A percentile compares a stretch with the other conserved stretches of the same genome.
Evolutionary conservation across 2,113 vertebrate species (phyloP).

Genomic region (Alouatta palliata): DNA sequence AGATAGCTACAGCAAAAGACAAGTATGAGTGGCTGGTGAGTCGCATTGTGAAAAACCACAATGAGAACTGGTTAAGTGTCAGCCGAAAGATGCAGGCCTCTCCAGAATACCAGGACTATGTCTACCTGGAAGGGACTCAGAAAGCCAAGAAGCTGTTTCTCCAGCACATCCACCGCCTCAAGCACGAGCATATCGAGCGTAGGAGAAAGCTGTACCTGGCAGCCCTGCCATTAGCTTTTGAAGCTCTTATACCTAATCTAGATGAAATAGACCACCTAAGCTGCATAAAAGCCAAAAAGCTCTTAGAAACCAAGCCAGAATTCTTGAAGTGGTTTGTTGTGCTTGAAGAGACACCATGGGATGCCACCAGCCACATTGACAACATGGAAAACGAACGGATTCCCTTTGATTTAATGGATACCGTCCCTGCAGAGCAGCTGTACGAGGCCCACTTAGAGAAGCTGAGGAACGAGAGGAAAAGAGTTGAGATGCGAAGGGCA

Average conservation of each 20-base stretch:
- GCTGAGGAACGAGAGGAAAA: slow-evolving; percentile 90
- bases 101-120: slow-evolving; percentile 93
- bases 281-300: slow-evolving; percentile 91
- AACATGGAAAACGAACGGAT: slow-evolving; percentile 91
- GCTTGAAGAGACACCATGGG: slow-evolving; percentile 96
- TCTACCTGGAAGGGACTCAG: slow-evolving; percentile 94
- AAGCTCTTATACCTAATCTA: slow-evolving; percentile 90
- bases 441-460: slow-evolving; percentile 93
- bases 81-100: slow-evolving; percentile 91
- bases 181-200: slow-evolving; percentile 96
- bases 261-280: slow-evolving; percentile 95
- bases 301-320: slow-evolving; percentile 93
- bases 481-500: slow-evolving; percentile 91
- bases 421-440: slow-evolving; percentile 86
- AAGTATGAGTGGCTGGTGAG: slow-evolving; percentile 95
- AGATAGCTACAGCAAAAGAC: slow-evolving; percentile 96
- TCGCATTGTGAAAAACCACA: slow-evolving; percentile 93
- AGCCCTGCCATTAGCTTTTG: slow-evolving; percentile 90
- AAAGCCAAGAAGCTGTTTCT: slow-evolving; percentile 98
- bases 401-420: slow-evolving; percentile 95
- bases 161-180: slow-evolving; percentile 94
- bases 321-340: slow-evolving; percentile 96
- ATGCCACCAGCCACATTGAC: slow-evolving; percentile 92
- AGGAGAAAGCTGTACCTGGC: slow-evolving; percentile 89
- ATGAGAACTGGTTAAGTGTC: slow-evolving; percentile 90